Evolutionary conservation across 2,113 vertebrate species (phyloP).

Genomic region (Panthera uncia): DNA sequence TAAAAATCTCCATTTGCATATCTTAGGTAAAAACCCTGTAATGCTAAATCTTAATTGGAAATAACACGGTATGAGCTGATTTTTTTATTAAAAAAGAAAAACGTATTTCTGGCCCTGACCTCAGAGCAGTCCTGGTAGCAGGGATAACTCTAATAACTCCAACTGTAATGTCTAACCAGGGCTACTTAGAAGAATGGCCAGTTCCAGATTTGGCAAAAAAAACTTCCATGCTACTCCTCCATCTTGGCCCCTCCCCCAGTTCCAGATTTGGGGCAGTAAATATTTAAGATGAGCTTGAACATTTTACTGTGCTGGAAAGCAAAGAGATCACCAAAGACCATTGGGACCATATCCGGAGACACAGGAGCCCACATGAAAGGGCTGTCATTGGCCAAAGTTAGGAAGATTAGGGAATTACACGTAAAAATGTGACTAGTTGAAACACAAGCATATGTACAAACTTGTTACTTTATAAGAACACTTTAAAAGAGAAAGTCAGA

Average conservation of each 20-base stretch:
- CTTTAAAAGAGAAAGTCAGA: neutral
- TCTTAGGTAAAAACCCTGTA: neutral
- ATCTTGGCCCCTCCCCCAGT: too few relatives aligned
- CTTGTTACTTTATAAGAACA: neutral
- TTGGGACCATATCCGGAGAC: neutral
- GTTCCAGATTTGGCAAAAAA: neutral
- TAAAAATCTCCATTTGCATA: neutral
- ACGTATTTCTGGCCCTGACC: neutral
- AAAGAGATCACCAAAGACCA: neutral
- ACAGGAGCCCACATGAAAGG: neutral
- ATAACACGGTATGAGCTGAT: neutral
- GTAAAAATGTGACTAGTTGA: neutral
- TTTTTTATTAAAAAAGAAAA: neutral
- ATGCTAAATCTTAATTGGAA: neutral
- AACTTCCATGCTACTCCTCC: too few relatives aligned
- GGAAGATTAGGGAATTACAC: neutral
- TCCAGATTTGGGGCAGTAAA: neutral
- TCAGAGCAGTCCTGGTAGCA: too few relatives aligned
- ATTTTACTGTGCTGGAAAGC: neutral
- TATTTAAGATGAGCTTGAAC: neutral
- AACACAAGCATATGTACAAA: neutral
- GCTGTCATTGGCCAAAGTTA: neutral
- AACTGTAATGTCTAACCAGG: neutral
- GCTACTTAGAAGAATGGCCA: neutral
- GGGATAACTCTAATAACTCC: neutral